phyloP scores from a whole-genome alignment of 2,797 vertebrate species.

The Catharus ustulatus region DNA sequence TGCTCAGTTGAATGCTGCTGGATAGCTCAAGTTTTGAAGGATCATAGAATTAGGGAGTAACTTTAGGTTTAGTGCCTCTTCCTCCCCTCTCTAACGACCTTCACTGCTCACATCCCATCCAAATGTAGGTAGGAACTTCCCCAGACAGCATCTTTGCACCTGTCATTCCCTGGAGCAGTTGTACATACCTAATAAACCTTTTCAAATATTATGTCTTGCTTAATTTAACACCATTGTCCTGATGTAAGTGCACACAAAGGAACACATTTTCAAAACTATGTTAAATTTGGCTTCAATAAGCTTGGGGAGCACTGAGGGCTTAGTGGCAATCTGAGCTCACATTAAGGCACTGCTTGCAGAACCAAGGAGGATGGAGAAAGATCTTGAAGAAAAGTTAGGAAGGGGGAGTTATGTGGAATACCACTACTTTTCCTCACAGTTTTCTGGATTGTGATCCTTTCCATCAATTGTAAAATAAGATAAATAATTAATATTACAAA shows the following conservation, averaged over 20 bases:
- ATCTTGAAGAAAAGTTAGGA: not conserved
- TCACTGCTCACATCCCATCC: not conserved
- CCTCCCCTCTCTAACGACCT: not conserved
- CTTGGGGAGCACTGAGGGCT: not conserved
- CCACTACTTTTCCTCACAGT: not conserved
- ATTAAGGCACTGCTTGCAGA: not conserved
- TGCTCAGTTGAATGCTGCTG: conserved; percentile 15
- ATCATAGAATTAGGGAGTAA: not conserved
- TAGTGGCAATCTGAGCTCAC: not conserved
- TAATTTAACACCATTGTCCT: conserved; percentile 20
- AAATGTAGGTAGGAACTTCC: not conserved
- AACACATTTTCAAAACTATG: not conserved
- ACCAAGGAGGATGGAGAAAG: not conserved
- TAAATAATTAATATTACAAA: not conserved
- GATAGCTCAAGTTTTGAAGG: not conserved
- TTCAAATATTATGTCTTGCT: not conserved
- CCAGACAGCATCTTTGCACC: not conserved
- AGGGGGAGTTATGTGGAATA: not conserved
- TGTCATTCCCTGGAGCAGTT: not conserved
- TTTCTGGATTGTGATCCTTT: not conserved
- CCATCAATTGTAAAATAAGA: not conserved
- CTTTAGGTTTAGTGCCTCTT: not conserved
- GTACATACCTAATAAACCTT: not conserved
- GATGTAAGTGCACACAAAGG: not conserved
- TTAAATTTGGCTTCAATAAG: not conserved